Conservation (phyloP, 1,140 invertebrate species). For the Dreissena rostriformis region DNA sequence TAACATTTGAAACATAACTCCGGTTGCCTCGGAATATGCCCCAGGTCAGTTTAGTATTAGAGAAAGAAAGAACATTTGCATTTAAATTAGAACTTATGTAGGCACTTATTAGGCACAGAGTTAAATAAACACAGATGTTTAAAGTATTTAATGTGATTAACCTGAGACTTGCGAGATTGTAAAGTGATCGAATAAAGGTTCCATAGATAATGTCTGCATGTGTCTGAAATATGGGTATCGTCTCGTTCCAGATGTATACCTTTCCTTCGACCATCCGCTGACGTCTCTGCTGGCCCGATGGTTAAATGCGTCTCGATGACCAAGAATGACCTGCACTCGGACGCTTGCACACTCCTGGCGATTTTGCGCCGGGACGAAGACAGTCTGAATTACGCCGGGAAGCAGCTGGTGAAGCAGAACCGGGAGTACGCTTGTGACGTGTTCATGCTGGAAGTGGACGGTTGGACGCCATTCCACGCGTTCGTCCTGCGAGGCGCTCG, state of each 20-base stretch:
- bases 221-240: background rate
- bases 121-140: no score
- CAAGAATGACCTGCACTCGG: constrained; percentile 37
- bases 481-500: constrained; percentile 69
- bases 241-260: constrained; percentile 33
- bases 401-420: constrained; percentile 65
- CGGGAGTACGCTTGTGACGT: constrained; percentile 59
- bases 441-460: constrained; percentile 67
- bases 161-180: no score
- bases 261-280: background rate
- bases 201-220: no score
- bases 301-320: constrained; percentile 21
- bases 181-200: no score
- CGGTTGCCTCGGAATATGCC: no score
- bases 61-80: no score
- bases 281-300: background rate
- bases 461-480: constrained; percentile 75
- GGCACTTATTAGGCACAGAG: no score
- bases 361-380: constrained; percentile 69
- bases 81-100: no score
- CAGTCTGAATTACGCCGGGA: constrained; percentile 59
- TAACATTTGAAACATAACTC: no score
- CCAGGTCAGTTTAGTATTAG: no score
- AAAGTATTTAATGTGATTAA: no score
- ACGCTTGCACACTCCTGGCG: constrained; percentile 66